phyloP scores from a whole-genome alignment of 37 sponge, comb jelly and placozoan genomes.

The Agelas oroides region DNA sequence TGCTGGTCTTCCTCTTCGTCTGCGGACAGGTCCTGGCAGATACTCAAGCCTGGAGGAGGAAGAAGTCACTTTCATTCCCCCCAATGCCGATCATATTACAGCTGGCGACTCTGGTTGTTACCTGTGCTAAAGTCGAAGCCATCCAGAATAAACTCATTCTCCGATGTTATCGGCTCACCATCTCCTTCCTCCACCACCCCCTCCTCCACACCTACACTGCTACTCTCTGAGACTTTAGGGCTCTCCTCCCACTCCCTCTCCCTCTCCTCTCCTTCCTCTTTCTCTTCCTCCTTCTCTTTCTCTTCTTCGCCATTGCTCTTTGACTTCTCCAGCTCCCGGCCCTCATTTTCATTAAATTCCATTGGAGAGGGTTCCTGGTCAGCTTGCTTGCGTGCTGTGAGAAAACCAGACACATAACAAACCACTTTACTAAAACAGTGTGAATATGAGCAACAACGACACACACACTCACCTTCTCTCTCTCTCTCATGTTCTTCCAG shows the following conservation, averaged over 20 bases:
- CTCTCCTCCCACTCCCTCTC: background rate
- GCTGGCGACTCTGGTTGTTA: no score
- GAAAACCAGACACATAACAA: no score
- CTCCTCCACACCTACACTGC: conserved; percentile 7
- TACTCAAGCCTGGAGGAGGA: conserved; percentile 48
- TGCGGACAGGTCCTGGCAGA: conserved; percentile 52
- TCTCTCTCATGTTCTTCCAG: conserved; percentile 67
- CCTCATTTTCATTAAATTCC: no score
- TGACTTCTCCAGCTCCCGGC: no score
- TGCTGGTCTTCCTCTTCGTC: conserved; percentile 49
- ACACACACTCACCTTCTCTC: conserved; percentile 48
- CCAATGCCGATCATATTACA: no score
- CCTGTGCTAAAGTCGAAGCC: conserved; percentile 81
- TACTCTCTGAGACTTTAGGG: background rate
- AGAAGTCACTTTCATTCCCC: background rate
- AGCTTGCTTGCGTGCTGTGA: no score
- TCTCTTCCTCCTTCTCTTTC: background rate
- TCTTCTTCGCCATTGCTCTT: background rate
- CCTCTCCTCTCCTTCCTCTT: background rate
- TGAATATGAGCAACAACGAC: no score
- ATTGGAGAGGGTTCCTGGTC: no score
- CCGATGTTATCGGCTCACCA: background rate
- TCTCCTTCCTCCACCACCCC: background rate
- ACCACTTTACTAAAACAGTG: no score
- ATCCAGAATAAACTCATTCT: conserved; percentile 64